A percentile compares a stretch with the other conserved stretches of the same genome.
These are phyloP conservation scores for Danaus plexippus DNA, from an alignment of 1,140 invertebrate species.

Conservation along the genomic window DNA sequence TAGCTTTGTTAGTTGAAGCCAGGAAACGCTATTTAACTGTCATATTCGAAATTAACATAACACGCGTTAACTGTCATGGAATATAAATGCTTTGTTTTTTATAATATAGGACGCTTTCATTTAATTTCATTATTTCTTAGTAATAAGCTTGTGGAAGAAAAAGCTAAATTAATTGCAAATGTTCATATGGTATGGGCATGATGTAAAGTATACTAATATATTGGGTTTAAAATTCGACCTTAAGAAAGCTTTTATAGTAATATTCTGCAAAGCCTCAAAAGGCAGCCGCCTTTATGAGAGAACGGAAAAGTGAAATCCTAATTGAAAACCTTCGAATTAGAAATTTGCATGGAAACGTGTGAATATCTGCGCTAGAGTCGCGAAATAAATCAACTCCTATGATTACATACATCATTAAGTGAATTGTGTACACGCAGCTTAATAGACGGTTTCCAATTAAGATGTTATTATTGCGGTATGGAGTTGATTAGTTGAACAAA, in stretches of 20 bases:
- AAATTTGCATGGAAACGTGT: slow-evolving; percentile 37
- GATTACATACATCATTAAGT: slow-evolving; percentile 34
- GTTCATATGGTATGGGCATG: no score
- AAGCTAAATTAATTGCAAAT: no score
- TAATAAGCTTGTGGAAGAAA: no score
- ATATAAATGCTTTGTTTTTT: no score
- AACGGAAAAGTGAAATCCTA: slow-evolving; percentile 24
- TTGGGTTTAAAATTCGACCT: no score
- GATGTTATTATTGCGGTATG: slow-evolving; percentile 18
- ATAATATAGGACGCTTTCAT: no score
- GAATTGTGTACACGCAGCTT: slow-evolving; percentile 24
- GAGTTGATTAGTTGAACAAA: slow-evolving; percentile 19
- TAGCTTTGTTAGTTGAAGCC: slow-evolving; percentile 19
- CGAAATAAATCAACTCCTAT: slow-evolving; percentile 27
- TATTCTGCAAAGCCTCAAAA: no score
- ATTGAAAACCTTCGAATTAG: slow-evolving; percentile 31
- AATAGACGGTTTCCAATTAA: slow-evolving; percentile 25
- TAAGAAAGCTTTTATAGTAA: no score
- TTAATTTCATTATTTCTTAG: no score
- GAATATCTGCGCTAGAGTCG: slow-evolving; percentile 25
- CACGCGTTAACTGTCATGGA: no score
- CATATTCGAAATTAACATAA: slow-evolving; percentile 3
- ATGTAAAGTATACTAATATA: no score
- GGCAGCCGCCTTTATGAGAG: background rate
- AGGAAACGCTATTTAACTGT: slow-evolving; percentile 18